phyloP scores from a whole-genome alignment of 2,888 invertebrate genomes.

The Cheilosia variabilis region DNA sequence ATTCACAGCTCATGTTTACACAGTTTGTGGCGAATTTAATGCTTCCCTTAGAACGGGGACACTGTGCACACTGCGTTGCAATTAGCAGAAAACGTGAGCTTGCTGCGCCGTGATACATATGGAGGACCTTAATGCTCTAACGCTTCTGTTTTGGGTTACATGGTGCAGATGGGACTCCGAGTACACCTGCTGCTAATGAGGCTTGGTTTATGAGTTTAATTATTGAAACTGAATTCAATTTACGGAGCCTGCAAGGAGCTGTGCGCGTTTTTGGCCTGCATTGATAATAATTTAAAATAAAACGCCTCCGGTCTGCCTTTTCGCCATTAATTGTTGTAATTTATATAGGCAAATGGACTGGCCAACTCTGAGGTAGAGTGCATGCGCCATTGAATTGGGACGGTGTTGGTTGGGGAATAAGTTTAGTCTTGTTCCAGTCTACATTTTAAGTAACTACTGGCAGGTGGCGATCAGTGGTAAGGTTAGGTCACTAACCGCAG shows the following conservation, averaged over 20 bases:
- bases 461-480: no score
- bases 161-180: conserved; percentile 6
- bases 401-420: no score
- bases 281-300: conserved; percentile 13
- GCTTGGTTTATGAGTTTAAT: conserved; percentile 66
- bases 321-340: conserved; percentile 31
- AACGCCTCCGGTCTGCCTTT: neutral
- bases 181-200: conserved; percentile 70
- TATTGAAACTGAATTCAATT: conserved; percentile 61
- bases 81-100: conserved; percentile 63
- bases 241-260: conserved; percentile 32
- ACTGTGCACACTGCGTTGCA: conserved; percentile 37
- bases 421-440: no score
- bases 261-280: conserved; percentile 3
- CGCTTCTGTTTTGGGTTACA: conserved; percentile 57
- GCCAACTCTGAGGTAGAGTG: no score
- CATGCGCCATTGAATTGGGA: no score
- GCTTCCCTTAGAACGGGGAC: conserved; percentile 38
- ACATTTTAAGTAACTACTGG: no score
- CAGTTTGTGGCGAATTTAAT: conserved; percentile 54
- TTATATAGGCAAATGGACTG: conserved; percentile 11
- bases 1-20: conserved; percentile 70
- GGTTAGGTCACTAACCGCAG: no score
- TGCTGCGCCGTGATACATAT: conserved; percentile 20
- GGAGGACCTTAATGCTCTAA: conserved; percentile 38